phyloP scores from a whole-genome alignment of 1,140 invertebrate genomes.

The Drosophila saltans region DNA sequence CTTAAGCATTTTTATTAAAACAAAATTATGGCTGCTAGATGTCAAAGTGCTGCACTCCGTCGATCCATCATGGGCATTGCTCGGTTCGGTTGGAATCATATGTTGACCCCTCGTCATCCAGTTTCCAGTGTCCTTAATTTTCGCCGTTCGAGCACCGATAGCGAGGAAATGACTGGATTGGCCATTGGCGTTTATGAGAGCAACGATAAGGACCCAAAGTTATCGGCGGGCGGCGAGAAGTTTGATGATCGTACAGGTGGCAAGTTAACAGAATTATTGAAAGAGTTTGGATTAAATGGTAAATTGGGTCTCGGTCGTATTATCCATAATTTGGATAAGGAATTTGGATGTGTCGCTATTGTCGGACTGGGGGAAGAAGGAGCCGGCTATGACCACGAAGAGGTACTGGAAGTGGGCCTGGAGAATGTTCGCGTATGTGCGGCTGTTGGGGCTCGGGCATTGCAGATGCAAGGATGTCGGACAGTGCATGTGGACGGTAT shows the following conservation, averaged over 20 bases:
- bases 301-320: conserved; percentile 84
- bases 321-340: conserved; percentile 86
- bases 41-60: not conserved
- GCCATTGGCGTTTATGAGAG: conserved; percentile 51
- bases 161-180: conserved; percentile 38
- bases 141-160: no score
- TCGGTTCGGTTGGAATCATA: not conserved
- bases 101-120: not conserved
- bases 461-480: conserved; percentile 85
- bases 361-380: conserved; percentile 87
- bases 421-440: conserved; percentile 83
- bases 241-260: conserved; percentile 72
- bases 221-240: conserved; percentile 62
- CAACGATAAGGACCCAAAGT: conserved; percentile 85
- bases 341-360: conserved; percentile 86
- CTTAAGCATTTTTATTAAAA: not conserved
- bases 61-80: not conserved
- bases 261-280: conserved; percentile 63
- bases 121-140: not conserved
- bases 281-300: conserved; percentile 56
- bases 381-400: conserved; percentile 85
- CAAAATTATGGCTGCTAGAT: not conserved
- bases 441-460: conserved; percentile 84
- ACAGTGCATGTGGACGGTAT: conserved; percentile 88
- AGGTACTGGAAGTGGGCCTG: conserved; percentile 87